Evolutionary conservation across 2,888 invertebrate genomes (phyloP).

Genomic region (Cartodere bifasciata): DNA sequence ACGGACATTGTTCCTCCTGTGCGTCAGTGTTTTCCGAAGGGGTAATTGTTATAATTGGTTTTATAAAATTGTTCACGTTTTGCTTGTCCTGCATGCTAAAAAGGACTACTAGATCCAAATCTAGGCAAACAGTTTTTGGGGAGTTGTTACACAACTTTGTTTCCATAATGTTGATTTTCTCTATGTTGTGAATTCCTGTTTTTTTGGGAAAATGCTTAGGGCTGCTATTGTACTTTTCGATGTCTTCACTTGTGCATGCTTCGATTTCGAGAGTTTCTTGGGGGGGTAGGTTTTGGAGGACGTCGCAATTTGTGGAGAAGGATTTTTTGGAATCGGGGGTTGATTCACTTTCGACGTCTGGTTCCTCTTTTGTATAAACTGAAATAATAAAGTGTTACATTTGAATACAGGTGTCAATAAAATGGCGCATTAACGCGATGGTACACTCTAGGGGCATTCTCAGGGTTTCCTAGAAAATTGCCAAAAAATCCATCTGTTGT

Average conservation of each 20-base stretch:
- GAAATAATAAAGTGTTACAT: no score
- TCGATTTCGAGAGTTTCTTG: constrained; percentile 22
- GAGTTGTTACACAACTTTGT: constrained; percentile 11
- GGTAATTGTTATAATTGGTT: constrained; percentile 21
- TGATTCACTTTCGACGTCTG: constrained; percentile 51
- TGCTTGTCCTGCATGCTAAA: constrained; percentile 11
- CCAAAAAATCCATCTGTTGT: no score
- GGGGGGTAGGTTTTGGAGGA: constrained; percentile 18
- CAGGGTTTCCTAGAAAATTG: no score
- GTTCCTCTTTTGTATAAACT: constrained; percentile 51
- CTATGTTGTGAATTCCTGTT: no score
- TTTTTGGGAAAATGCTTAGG: constrained; percentile 33
- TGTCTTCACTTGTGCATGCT: constrained; percentile 27
- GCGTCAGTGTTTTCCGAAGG: constrained; percentile 20
- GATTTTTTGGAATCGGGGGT: constrained; percentile 28
- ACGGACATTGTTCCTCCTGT: constrained; percentile 13
- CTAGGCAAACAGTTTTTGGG: constrained; percentile 37
- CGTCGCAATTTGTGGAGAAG: constrained; percentile 12
- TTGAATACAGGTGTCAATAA: no score
- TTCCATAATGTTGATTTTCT: constrained; percentile 15
- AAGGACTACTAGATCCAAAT: constrained; percentile 38
- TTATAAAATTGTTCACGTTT: constrained; percentile 8
- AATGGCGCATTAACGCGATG: no score
- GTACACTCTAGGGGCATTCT: no score
- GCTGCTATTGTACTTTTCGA: constrained; percentile 38